Evolutionary conservation across 1,140 invertebrate species (phyloP), one percentile per base, ranked within the genome.

Genomic region (Brevipalpus yothersi): DNA sequence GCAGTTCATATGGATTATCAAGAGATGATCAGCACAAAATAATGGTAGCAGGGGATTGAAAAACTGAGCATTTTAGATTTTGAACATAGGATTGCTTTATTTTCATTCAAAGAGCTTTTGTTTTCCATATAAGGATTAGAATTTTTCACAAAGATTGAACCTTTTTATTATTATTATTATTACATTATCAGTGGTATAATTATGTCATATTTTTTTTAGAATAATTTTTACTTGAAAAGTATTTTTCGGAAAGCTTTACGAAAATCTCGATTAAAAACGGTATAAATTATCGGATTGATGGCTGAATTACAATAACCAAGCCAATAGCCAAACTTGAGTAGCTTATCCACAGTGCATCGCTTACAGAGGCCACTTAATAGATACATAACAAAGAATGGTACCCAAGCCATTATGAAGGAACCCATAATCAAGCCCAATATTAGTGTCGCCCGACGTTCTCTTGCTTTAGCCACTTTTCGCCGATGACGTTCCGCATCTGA

Each of bases 241-340:
- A 93, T 92, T 68, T 90, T 80, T 63, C 87, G 79, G 71, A 97
- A 98, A 12, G 92, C 91, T 67, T 84, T 79, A 60, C 92, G 79
- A 73, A 98, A 98, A 74, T 98, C 94, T 73, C 94, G 88, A 73
- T 98, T 97, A 75, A 96, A 97, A 67, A 96, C 94, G 53, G 91
- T 95, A 73, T 96, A 96, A 64, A 96, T 95, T 64, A 94, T 85
- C 15, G 92, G 93, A 74, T 98, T 97, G 40, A 96, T 78, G 43
- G 92, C 92, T 40, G 91, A 96, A 73, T 98, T 98, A 78, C 92
- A 90, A 72, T 98, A 99, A 21, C 94, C 94, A 23, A 98, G 75
- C 95, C 95, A 98, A 72, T 97, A 58, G 31, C 21, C 45, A 41
- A 58, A 41, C 97, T 78, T 58, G 15, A 58, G 51, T 8, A 12